Conservation (phyloP, 2,888 invertebrate genomes). For the Pseudoips prasinana region DNA sequence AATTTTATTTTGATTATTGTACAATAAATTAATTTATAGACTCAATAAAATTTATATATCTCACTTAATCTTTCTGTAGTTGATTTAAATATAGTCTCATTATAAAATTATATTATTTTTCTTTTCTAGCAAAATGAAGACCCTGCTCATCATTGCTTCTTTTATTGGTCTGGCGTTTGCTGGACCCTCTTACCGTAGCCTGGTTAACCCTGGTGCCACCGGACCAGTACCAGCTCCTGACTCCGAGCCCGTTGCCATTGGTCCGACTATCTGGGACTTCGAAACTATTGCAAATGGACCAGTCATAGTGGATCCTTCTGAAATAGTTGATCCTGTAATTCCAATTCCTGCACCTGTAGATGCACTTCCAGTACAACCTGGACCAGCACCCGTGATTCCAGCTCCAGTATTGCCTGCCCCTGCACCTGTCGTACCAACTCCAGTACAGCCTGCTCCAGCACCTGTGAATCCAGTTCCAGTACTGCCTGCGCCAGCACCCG, state of each 20-base stretch:
- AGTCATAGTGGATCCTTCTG: conserved; percentile 9
- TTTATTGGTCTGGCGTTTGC: conserved; percentile 42
- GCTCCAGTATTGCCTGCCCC: no score
- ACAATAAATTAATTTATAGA: no score
- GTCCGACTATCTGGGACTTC: conserved; percentile 15
- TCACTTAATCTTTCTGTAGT: no score
- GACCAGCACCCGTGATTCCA: conserved; percentile 10
- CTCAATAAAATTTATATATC: no score
- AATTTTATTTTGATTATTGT: no score
- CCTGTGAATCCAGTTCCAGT: no score
- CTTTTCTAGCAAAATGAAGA: conserved; percentile 38
- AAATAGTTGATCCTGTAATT: background rate
- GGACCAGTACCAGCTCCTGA: conserved; percentile 7
- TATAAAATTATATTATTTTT: background rate
- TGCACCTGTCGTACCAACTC: background rate
- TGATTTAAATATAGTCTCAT: no score
- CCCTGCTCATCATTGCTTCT: conserved; percentile 40
- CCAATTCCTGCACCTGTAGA: no score
- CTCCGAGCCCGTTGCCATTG: conserved; percentile 4
- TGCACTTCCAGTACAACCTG: no score
- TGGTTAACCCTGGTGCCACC: conserved; percentile 26
- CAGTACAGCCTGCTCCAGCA: background rate
- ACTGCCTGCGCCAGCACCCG: no score
- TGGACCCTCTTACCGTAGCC: conserved; percentile 31
- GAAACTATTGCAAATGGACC: conserved; percentile 21